Evolutionary conservation across 2,797 vertebrate species (phyloP), one percentile per base, ranked within the genome.

Genomic region (Lates japonicus): DNA sequence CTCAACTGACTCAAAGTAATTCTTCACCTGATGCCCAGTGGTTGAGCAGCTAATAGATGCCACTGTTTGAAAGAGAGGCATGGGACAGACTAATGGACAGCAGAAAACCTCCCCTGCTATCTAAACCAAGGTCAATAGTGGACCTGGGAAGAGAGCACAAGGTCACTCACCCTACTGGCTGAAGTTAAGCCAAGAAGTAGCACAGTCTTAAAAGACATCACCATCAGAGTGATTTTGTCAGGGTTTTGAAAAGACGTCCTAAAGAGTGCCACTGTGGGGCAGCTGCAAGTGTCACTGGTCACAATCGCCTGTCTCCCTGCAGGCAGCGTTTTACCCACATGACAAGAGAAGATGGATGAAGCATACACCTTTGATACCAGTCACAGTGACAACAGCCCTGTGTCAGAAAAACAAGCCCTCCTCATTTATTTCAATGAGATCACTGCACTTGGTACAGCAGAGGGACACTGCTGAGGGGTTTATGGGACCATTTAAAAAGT

Each of bases 291-390:
- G 63, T 67, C 42, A 31, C 33, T 51, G 10, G 3, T 59, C 20
- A 58, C n/a, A 48, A 12, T 37, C 4, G 3, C 4, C 22, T 39
- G 54, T n/a, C 44, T 22, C 46, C 29, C 51, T 12, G 39, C 51
- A 46, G 51, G 52, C 19, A 58, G 22, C 3, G 11, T 57, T 74
- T 42, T 41, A 7, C 7, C 55, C 55, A n/a, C n/a, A 41, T 51
- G 73, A 59, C 44, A 51, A 52, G 57, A 58, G 11, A 44, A 62
- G 37, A 58, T 16, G 31, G 61, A 35, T 48, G 41, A 44, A 59
- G 13, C 55, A 5, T 14, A 13, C 54, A 49, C n/a, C 44, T 48
- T 33, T 31, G 19, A 60, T 16, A 22, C 63, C 6, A 35, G 54
- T 70, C 12, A 57, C 2, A 35, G 1, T 1, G 19, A 33, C 31